Conservation (phyloP, 2,113 vertebrate genomes). For the Patagioenas fasciata region DNA sequence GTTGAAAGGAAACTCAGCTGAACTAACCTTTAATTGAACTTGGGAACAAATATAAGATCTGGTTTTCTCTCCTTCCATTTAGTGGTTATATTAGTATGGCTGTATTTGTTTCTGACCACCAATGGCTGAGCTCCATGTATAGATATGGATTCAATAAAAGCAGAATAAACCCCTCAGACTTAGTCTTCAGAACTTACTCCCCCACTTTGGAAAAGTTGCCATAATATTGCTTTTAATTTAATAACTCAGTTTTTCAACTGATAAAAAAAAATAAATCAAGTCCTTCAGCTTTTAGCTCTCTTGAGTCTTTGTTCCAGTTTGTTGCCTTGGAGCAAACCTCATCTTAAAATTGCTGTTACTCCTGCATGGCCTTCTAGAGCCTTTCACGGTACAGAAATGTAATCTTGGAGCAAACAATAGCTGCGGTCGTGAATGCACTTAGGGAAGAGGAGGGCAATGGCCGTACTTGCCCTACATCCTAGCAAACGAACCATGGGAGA, state of each 20-base stretch:
- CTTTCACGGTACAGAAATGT: neutral
- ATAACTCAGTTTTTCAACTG: neutral
- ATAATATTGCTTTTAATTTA: constrained; percentile 47
- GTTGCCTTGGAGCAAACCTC: constrained; percentile 45
- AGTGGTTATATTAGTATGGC: neutral
- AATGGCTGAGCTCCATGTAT: neutral
- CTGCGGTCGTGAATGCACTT: neutral
- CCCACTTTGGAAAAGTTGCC: neutral
- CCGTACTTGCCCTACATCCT: neutral
- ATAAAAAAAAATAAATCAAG: neutral
- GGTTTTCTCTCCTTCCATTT: neutral
- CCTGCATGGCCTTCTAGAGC: neutral
- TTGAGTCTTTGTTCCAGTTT: constrained; percentile 55
- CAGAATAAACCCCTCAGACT: neutral
- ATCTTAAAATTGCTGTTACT: constrained; percentile 23
- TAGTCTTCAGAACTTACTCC: neutral
- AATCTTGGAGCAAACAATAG: neutral
- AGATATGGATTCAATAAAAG: neutral
- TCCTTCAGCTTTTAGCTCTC: constrained; percentile 34
- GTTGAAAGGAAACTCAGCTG: neutral
- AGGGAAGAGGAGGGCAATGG: neutral
- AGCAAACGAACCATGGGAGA: neutral
- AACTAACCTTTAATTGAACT: neutral
- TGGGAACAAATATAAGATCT: neutral
- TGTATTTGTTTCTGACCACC: neutral